Percentiles rank a stretch among this genome's conserved stretches.
Conservation (phyloP, 2,113 vertebrate genomes). For the Albula goreensis region DNA sequence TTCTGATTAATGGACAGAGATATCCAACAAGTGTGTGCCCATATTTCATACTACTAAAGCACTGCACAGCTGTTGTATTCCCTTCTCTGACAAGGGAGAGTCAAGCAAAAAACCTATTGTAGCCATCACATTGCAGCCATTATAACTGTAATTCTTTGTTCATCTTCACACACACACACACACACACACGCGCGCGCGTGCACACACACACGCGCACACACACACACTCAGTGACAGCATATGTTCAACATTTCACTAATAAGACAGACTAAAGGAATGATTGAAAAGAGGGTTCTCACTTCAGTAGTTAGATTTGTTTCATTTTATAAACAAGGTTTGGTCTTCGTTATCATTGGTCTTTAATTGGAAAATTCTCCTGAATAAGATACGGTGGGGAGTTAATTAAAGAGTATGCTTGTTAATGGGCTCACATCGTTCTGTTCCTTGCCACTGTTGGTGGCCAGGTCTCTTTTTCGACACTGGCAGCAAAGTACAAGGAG, state of each 20-base stretch:
- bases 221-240: not conserved
- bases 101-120: not conserved
- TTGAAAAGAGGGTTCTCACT: not conserved
- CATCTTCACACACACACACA: too few relatives aligned
- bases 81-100: not conserved
- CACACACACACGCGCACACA: too few relatives aligned
- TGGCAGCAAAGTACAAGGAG: not conserved
- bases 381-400: not conserved
- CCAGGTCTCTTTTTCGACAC: not conserved
- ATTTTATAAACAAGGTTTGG: not conserved
- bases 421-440: not conserved
- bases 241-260: not conserved
- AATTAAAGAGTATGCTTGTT: not conserved
- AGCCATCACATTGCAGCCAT: not conserved
- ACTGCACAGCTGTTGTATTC: not conserved
- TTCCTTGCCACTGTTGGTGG: not conserved
- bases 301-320: not conserved
- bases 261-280: not conserved
- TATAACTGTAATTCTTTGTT: not conserved
- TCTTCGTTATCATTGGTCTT: not conserved
- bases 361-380: not conserved
- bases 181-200: too few relatives aligned
- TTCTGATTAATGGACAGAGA: constrained; percentile 19
- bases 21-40: constrained; percentile 1
- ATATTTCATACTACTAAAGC: constrained; percentile 17